Base-by-base conservation (phyloP, 1,140 invertebrate species). In the Mizuhopecten yessoensis region DNA sequence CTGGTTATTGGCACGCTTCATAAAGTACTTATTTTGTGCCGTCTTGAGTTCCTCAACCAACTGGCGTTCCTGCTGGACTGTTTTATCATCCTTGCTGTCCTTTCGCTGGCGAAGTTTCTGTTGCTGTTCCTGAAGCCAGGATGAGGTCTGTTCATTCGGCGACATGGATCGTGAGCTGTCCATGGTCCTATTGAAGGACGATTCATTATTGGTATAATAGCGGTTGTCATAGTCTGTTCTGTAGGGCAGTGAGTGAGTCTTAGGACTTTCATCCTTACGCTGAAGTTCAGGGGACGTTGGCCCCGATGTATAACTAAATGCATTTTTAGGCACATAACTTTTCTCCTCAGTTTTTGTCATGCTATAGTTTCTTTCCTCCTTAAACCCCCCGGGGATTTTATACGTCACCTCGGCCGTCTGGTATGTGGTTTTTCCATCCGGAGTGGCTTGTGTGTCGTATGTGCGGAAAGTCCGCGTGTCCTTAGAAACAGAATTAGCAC, bases 111-210 rank as follows among this genome's bases (percentile, higher is more conserved):
- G 93, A 86, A 97, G 92, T 92, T 97, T 97, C 36, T 95, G 93
- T 92, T 97, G 96, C 92, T 97, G 96, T 91, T 95, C 95, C 93
- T 96, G 94, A 23, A 97, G 94, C 96, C 96, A 97, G 3, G 96
- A 94, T 49, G 92, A 92, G 0, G 91, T 90, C 75, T 93, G 91
- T 45, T 94, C 93, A 20, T 93, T 90, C 34, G 94, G 93, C 42
- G 93, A 93, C 34, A 91, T 75, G n/a, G 90, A 92, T 29, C 88
- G 75, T 33, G 87, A 34, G 89, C 23, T 90, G 88, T 36, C 92
- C 92, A 92, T 95, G 86, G 94, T 88, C 0, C 89, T 93, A 49
- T 92, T 91, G 33, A 88, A 89, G n/a, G 91, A 93, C 23, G 90
- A 90, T 34, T 93, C 91, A n/a, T 75, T 75, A 75, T 75, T 75